Conservation (phyloP, 2,113 vertebrate species). For the Grallaria varia region DNA sequence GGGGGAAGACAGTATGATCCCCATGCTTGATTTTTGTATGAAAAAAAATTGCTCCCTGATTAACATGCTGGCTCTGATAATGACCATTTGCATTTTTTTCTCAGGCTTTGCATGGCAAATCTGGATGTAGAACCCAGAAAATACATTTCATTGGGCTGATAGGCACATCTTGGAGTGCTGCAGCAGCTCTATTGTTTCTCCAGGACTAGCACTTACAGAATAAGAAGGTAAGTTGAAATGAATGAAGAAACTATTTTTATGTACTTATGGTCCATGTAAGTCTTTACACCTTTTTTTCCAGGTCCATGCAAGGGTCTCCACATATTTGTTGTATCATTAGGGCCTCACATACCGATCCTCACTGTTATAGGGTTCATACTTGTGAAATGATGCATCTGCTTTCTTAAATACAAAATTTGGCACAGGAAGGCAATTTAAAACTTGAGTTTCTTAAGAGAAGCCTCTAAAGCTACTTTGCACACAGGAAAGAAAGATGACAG, state of each 20-base stretch:
- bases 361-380: accelerated
- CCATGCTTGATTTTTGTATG: not conserved
- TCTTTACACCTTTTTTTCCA: not conserved
- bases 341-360: not conserved
- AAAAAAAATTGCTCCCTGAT: not conserved
- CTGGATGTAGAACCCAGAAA: not conserved
- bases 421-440: not conserved
- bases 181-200: not conserved
- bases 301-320: not conserved
- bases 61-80: not conserved
- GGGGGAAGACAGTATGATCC: not conserved
- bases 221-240: not conserved
- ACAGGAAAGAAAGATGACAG: not conserved
- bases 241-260: not conserved
- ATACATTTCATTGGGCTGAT: not conserved
- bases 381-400: not conserved
- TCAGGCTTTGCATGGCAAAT: not conserved
- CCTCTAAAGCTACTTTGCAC: not conserved
- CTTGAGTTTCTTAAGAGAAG: not conserved
- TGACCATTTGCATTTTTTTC: not conserved
- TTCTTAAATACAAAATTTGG: not conserved
- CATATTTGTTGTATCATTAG: not conserved
- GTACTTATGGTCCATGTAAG: accelerated
- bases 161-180: not conserved
- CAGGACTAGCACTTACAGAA: not conserved